Evolutionary conservation across 2,113 vertebrate genomes (phyloP).

Genomic region (Argyrosomus japonicus): DNA sequence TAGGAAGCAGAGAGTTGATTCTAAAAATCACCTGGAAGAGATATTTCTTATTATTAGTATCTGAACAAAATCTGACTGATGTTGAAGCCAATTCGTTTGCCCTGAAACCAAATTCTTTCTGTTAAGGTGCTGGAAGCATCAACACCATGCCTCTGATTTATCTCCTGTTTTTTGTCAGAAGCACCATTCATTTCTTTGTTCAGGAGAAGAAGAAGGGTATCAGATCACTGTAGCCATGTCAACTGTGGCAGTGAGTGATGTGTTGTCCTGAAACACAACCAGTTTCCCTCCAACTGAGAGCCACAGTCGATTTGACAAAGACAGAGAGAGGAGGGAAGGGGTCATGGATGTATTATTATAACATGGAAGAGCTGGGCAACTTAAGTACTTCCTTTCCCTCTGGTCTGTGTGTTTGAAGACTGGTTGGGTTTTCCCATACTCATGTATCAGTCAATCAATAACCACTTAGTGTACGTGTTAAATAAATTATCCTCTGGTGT

Average conservation of each 20-base stretch:
- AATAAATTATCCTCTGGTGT: not conserved
- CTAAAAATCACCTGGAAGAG: slow-evolving; percentile 18
- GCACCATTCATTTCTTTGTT: slow-evolving; percentile 42
- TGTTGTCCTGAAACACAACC: slow-evolving; percentile 55
- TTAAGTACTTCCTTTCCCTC: not conserved
- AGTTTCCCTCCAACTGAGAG: slow-evolving; percentile 47
- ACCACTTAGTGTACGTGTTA: not conserved
- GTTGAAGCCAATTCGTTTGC: not conserved
- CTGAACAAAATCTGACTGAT: not conserved
- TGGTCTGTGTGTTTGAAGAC: not conserved
- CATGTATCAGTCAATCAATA: not conserved
- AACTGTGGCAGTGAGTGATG: slow-evolving; percentile 49
- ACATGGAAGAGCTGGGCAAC: not conserved
- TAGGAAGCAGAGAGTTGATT: slow-evolving; percentile 7
- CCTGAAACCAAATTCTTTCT: not conserved
- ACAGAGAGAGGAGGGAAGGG: not conserved
- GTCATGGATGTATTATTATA: too few relatives aligned
- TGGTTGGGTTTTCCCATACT: not conserved
- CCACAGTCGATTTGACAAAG: slow-evolving; percentile 19
- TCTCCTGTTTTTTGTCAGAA: slow-evolving; percentile 20
- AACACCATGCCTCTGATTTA: slow-evolving; percentile 7
- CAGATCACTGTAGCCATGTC: slow-evolving; percentile 51
- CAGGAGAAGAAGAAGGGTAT: slow-evolving; percentile 36
- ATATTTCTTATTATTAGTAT: not conserved
- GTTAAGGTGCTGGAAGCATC: not conserved